Conservation (phyloP, 2,113 vertebrate species). For the Caranx melampygus region DNA sequence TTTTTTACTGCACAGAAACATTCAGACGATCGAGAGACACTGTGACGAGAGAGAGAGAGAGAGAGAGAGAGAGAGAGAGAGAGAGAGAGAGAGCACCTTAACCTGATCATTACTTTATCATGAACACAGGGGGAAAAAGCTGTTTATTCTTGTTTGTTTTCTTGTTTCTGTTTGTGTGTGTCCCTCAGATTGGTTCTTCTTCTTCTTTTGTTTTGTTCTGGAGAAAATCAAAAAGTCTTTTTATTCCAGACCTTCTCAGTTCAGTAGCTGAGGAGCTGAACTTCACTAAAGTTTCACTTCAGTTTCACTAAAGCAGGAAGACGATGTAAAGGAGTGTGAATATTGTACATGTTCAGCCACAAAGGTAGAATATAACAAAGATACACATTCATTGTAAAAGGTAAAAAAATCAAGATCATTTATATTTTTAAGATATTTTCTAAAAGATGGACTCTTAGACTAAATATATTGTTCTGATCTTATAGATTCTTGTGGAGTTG, state of each 20-base stretch:
- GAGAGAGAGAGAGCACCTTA: conserved; percentile 52
- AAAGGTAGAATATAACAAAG: conserved; percentile 55
- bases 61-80: too few species aligned
- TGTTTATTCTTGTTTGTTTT: conserved; percentile 24
- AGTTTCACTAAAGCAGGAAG: conserved; percentile 34
- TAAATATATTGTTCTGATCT: conserved; percentile 68
- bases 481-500: conserved; percentile 72
- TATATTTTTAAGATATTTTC: conserved; percentile 86
- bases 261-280: conserved; percentile 49
- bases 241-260: conserved; percentile 19
- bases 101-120: conserved; percentile 34
- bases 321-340: conserved; percentile 61
- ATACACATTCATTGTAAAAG: conserved; percentile 63
- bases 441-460: conserved; percentile 72
- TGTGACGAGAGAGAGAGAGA: conserved; percentile 46
- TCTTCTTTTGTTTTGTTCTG: conserved; percentile 17
- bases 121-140: conserved; percentile 20
- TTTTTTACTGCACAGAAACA: conserved; percentile 61
- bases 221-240: conserved; percentile 11
- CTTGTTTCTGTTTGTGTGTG: conserved; percentile 41
- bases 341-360: conserved; percentile 59
- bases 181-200: conserved; percentile 25
- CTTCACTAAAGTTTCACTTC: too few species aligned
- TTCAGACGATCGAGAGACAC: conserved; percentile 39
- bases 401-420: conserved; percentile 73